A percentile compares a stretch with the other conserved stretches of the same genome.
phyloP scores from a whole-genome alignment of 2,797 vertebrate genomes.

The Gymnodraco acuticeps region DNA sequence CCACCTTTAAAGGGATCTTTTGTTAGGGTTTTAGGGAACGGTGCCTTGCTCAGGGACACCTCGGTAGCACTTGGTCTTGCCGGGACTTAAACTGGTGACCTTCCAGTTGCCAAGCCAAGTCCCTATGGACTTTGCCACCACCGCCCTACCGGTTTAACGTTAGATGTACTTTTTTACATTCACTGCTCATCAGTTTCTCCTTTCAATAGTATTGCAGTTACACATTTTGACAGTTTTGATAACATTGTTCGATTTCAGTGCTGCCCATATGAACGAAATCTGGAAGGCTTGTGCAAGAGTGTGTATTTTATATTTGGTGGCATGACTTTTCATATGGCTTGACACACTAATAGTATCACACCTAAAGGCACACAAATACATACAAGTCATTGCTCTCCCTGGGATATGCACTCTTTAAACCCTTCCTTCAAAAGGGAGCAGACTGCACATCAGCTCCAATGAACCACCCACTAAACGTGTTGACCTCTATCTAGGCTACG shows the following conservation, averaged over 20 bases:
- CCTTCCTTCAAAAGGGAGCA: conserved; percentile 31
- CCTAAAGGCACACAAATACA: conserved; percentile 40
- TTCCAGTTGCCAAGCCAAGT: too few species aligned
- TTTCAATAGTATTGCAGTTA: background rate
- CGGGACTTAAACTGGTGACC: too few species aligned
- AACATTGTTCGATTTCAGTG: background rate
- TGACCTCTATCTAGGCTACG: conserved; percentile 42
- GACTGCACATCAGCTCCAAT: conserved; percentile 39
- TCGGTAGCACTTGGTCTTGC: too few species aligned
- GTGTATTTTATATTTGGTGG: conserved; percentile 16
- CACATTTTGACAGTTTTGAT: background rate
- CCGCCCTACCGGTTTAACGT: background rate
- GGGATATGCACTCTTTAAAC: conserved; percentile 17
- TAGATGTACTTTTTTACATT: too few species aligned
- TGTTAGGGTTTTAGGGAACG: background rate
- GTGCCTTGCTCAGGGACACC: too few species aligned
- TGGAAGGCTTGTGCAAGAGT: conserved; percentile 5
- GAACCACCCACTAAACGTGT: conserved; percentile 49
- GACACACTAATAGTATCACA: conserved; percentile 33
- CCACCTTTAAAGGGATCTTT: background rate
- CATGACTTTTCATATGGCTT: conserved; percentile 15
- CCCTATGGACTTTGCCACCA: too few species aligned
- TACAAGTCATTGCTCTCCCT: conserved; percentile 31
- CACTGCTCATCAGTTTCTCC: background rate
- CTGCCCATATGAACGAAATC: background rate